Evolutionary conservation across 1,140 invertebrate genomes (phyloP), one percentile per base, ranked within the genome.

Genomic region (Coelopa frigida): DNA sequence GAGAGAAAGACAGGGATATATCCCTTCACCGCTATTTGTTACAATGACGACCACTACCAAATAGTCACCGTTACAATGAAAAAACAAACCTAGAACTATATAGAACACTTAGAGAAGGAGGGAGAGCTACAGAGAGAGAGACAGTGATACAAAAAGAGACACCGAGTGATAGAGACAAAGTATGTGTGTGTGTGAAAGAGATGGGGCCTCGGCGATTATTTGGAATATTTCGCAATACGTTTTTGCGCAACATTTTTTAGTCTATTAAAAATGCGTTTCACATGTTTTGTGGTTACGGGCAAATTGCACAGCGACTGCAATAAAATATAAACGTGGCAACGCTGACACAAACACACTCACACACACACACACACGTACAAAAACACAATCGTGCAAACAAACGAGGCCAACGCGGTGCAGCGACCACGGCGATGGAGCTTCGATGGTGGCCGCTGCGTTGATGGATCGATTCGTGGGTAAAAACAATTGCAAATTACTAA

Each of bases 191-290:
- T n/a, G 21, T 21, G 14, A 8, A 32, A 18, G 10, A 12, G 22
- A 15, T 17, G 39, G 37, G 14, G 33, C 12, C 18, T 33, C 6
- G 23, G 14, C 27, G 27, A 29, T n/a, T 7, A 7, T 33, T 21
- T 18, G 39, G 45, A 37, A 39, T 46, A 24, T 41, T 35, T 26
- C 26, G 48, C 55, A 55, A n/a, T n/a, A n/a, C n/a, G n/a, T n/a
- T n/a, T n/a, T n/a, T n/a, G n/a, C n/a, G 55, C 62, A 66, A 44
- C 62, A 66, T 66, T 56, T 66, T 66, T 62, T 61, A 66, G 62
- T 66, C 62, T 60, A 66, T 66, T 66, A 66, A 66, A 66, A 66
- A 66, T 66, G 59, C 62, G 62, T 66, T 66, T 66, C 62, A 66
- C 61, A 66, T 66, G 54, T 51, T 66, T 65, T 60, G 59, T 66